phyloP scores from a whole-genome alignment of 2,797 vertebrate genomes.

The Ctenosaura bakeri region DNA sequence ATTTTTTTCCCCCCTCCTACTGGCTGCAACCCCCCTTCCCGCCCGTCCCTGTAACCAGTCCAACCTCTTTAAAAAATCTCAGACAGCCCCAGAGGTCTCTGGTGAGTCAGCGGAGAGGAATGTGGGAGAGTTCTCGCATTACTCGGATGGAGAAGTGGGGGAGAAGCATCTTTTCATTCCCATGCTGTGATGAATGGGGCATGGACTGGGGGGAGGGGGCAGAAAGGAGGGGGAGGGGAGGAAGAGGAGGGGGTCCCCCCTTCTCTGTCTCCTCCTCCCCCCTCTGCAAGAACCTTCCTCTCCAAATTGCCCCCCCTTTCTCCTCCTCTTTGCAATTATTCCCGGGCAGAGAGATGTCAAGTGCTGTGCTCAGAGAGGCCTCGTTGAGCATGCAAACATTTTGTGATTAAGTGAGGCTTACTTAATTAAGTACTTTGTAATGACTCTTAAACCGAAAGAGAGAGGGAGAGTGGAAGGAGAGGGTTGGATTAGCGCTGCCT shows the following conservation, averaged over 20 bases:
- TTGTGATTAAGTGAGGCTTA: constrained; percentile 85
- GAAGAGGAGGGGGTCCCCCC: constrained; percentile 19
- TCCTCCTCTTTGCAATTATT: constrained; percentile 76
- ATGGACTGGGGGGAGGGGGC: constrained; percentile 57
- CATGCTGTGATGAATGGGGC: constrained; percentile 74
- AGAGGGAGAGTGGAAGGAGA: constrained; percentile 7
- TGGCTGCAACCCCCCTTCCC: too few species aligned
- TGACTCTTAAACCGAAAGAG: constrained; percentile 81
- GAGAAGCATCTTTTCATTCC: constrained; percentile 68
- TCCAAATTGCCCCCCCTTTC: too few species aligned
- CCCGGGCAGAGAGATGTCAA: constrained; percentile 79
- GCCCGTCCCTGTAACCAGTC: too few species aligned
- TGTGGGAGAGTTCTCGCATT: constrained; percentile 68
- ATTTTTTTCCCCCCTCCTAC: too few species aligned
- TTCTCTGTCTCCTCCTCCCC: not conserved
- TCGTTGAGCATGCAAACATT: constrained; percentile 83
- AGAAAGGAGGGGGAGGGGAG: constrained; percentile 34
- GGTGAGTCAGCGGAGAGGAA: constrained; percentile 76
- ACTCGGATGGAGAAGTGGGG: constrained; percentile 55
- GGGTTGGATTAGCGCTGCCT: too few species aligned
- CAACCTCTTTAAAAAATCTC: constrained; percentile 13
- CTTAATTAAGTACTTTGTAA: constrained; percentile 86
- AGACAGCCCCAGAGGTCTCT: not conserved
- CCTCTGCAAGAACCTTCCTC: not conserved
- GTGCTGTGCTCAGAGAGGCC: constrained; percentile 79